Conservation (phyloP, 2,113 vertebrate species). For the Rhadina sibilatrix region DNA sequence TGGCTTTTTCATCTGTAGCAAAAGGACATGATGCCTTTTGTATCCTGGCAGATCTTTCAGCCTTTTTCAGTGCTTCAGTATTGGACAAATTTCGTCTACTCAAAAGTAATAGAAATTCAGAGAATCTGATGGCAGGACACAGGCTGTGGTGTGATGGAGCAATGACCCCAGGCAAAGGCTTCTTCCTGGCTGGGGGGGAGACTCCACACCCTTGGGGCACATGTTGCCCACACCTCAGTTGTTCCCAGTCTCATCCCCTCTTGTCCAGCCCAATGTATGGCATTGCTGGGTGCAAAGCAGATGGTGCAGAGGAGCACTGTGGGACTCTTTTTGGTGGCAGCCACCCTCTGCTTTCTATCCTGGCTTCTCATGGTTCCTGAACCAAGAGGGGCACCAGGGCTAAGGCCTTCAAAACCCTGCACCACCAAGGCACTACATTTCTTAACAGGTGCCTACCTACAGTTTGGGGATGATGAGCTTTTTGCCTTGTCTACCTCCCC, state of each 20-base stretch:
- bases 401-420: neutral
- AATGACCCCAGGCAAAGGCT: neutral
- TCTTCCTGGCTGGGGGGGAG: neutral
- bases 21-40: neutral
- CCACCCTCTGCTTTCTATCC: neutral
- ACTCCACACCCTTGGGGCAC: neutral
- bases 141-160: neutral
- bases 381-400: neutral
- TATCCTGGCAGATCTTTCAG: neutral
- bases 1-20: neutral
- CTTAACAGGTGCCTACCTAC: neutral
- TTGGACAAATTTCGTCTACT: neutral
- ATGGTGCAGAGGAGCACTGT: neutral
- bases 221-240: neutral
- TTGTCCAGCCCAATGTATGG: accelerated
- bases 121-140: neutral
- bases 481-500: neutral
- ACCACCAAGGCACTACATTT: neutral
- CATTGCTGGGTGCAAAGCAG: neutral
- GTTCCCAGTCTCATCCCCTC: neutral
- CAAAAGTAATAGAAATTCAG: neutral
- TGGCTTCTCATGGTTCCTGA: neutral
- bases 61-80: neutral
- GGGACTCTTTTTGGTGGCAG: neutral
- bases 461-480: neutral